Percentiles rank a stretch among this genome's conserved stretches.
Evolutionary conservation across 2,113 vertebrate genomes (phyloP).

Genomic region (Balaenoptera acutorostrata): DNA sequence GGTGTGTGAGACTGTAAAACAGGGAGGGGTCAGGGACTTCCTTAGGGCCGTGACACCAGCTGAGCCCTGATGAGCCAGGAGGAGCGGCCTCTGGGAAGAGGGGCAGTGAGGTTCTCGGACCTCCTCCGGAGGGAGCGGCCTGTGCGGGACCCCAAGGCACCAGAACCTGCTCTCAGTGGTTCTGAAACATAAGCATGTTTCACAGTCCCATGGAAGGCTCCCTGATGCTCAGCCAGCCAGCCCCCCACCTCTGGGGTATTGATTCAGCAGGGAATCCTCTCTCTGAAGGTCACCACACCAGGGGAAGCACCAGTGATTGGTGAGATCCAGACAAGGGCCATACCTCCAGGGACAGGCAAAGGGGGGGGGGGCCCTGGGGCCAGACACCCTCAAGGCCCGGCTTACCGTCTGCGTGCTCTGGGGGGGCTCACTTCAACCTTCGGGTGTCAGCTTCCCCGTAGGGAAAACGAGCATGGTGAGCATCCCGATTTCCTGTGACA

Average conservation of each 20-base stretch:
- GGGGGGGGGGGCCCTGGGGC: accelerated
- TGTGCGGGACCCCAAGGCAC: background rate
- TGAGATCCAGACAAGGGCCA: too few relatives aligned
- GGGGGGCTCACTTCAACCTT: background rate
- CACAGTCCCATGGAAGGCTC: background rate
- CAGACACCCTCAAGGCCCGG: background rate
- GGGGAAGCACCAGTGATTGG: background rate
- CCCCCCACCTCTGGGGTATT: too few relatives aligned
- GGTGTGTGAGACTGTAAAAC: too few relatives aligned
- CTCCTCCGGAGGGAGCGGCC: background rate
- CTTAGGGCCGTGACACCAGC: background rate
- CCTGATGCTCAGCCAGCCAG: accelerated
- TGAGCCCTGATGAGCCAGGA: background rate
- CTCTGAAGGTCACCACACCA: background rate
- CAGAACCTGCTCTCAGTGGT: background rate
- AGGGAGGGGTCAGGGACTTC: background rate
- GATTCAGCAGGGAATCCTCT: background rate
- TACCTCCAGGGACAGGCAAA: too few relatives aligned
- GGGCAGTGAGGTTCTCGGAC: accelerated
- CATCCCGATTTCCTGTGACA: background rate
- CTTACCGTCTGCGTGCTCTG: background rate
- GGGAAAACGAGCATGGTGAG: background rate
- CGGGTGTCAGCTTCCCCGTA: background rate
- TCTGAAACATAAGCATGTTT: accelerated
- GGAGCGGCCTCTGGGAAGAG: background rate